A percentile compares a stretch with the other conserved stretches of the same genome.
These are phyloP conservation scores for Drosophila suboccidentalis DNA, from an alignment of 2,888 invertebrate genomes.

Conservation along the genomic window DNA sequence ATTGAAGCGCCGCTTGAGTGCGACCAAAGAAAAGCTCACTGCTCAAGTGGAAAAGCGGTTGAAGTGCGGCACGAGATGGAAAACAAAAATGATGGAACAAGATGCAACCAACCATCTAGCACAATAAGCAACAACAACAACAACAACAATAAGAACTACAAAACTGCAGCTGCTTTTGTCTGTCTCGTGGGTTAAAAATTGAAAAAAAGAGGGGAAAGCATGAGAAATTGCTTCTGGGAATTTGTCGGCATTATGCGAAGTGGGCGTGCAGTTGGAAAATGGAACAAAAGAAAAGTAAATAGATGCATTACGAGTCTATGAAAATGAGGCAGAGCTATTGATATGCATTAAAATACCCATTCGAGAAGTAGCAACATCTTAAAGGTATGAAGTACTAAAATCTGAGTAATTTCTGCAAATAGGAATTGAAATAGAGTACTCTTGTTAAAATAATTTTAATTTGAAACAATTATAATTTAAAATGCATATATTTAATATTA, in stretches of 20 bases:
- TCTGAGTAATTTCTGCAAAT: neutral
- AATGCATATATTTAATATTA: neutral
- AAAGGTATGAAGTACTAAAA: neutral
- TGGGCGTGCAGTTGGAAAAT: constrained; percentile 18
- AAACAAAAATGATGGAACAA: constrained; percentile 55
- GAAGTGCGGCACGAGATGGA: constrained; percentile 43
- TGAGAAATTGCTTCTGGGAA: constrained; percentile 41
- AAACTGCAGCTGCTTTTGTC: constrained; percentile 49
- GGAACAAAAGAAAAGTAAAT: constrained; percentile 38
- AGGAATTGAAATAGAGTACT: neutral
- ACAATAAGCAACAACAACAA: constrained; percentile 50
- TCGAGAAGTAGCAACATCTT: neutral
- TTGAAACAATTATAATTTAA: neutral
- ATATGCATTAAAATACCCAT: constrained; percentile 33
- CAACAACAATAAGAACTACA: constrained; percentile 27
- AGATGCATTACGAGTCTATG: constrained; percentile 29
- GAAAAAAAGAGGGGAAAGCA: neutral
- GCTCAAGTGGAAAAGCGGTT: constrained; percentile 72
- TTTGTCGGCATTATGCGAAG: constrained; percentile 42
- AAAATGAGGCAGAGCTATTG: constrained; percentile 37
- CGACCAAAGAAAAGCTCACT: constrained; percentile 68
- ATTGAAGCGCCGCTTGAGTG: constrained; percentile 77
- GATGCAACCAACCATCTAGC: constrained; percentile 52
- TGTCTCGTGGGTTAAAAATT: constrained; percentile 34
- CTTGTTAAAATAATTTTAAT: neutral